Conservation (phyloP, 2,113 vertebrate genomes). For the Atractosteus spatula region DNA sequence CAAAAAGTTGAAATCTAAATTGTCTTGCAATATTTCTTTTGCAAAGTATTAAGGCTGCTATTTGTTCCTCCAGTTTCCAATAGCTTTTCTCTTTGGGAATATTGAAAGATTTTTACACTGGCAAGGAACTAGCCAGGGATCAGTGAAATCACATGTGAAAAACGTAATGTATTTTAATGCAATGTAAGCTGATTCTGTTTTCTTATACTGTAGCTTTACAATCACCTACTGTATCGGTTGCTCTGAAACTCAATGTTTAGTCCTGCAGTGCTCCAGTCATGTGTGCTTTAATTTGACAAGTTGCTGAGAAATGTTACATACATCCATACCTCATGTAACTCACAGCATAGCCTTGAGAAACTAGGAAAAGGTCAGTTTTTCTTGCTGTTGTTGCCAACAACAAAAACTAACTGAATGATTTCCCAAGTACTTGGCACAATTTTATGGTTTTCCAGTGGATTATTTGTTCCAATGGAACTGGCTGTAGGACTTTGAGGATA, state of each 20-base stretch:
- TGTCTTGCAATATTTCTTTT: no score
- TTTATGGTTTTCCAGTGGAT: constrained; percentile 37
- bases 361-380: constrained; percentile 60
- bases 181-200: no score
- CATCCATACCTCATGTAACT: constrained; percentile 62
- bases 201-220: no score
- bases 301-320: constrained; percentile 60
- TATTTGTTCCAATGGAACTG: constrained; percentile 9
- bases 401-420: constrained; percentile 56
- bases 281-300: constrained; percentile 64
- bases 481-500: no score
- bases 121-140: no score
- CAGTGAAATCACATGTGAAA: neutral
- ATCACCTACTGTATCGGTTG: neutral
- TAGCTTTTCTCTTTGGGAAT: no score
- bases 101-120: no score
- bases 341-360: constrained; percentile 55
- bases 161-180: neutral
- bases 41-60: no score
- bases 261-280: constrained; percentile 45
- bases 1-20: no score
- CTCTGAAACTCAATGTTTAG: neutral
- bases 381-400: constrained; percentile 31
- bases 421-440: constrained; percentile 19
- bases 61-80: no score